Base-by-base conservation (phyloP, 2,113 vertebrate genomes). In the Dromiciops gliroides region DNA sequence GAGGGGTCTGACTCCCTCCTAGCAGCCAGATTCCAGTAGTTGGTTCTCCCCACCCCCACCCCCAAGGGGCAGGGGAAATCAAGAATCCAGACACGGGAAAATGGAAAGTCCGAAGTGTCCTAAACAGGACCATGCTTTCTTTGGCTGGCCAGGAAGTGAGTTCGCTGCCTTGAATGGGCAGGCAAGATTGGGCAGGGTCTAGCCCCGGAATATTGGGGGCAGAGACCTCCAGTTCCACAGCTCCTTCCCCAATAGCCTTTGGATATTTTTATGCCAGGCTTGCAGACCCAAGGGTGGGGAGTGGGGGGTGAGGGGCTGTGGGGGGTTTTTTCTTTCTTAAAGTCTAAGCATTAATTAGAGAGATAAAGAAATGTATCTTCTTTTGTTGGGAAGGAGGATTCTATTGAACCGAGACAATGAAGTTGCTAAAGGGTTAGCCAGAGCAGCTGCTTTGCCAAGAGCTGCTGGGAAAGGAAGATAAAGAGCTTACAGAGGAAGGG, bases 311-410 rank as follows among this genome's bases (percentile, higher is more conserved):
- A 19, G 67, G n/a, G 5, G 19, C 67, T 83, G n/a, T n/a, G n/a
- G n/a, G n/a, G 67, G 67, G 19, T 98, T 93, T 97, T 96, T 98
- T 94, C 95, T 53, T 96, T 97, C 96, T 96, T 97, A 93, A 98
- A 98, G 96, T 96, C 96, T 98, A 95, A 96, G 94, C 96, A 98
- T 98, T 98, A 99, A 98, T 98, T 98, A 98, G 92, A 95, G 91
- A 98, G 97, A 97, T 96, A 98, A 98, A 98, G 98, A 97, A 98
- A 98, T 8, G 3, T 94, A 97, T 97, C 96, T 94, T 93, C n/a
- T 97, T 98, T 98, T 97, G 97, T 98, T 97, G 90, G 95, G 95
- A 97, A 96, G 90, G 93, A 97, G 95, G 95, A 89, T 95, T 98
- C 97, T 94, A 98, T 96, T 97, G 97, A 97, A 96, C 19, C 56